Evolutionary conservation across 2,888 invertebrate species (phyloP), one percentile per base, ranked within the genome.

Genomic region (Stenichneumon culpator): DNA sequence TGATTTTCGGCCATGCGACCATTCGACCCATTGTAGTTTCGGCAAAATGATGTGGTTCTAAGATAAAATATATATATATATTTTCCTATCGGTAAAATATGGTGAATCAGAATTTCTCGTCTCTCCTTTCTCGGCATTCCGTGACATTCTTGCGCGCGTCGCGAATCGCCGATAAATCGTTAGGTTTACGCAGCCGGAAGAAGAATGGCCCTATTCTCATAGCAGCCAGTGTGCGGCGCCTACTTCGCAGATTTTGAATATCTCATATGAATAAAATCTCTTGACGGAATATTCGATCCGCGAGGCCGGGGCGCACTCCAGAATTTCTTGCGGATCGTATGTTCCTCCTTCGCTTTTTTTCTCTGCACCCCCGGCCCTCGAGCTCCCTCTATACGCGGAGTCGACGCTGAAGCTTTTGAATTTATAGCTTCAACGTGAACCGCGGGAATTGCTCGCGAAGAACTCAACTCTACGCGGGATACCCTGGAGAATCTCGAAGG

Each of bases 351-450:
- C 36, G 52, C 39, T 63, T 60, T 44, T 22, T 25, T 39, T 16
- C 39, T 28, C 25, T 32, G 1, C 67, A 39, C 1, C 19, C 39
- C 5, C 28, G 16, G 22, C 14, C 22, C 9, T 25, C 11, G 11
- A 22, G 11, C n/a, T 28, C 16, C 5, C 25, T n/a, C 69, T 22
- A 52, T 60, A 47, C 47, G 70, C 60, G 68, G 32, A 74, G 69
- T 69, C 39, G 47, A 79, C 74, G 60, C 52, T 47, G 57, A 74
- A 81, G 81, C 81, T 82, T 84, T 79, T 82, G 84, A 84, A 84
- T 82, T 84, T 81, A 84, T 84, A 79, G 78, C 73, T 65, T 81
- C 54, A 65, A 79, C 81, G 84, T 79, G 81, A 82, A 81, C 39
- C 81, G 68, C 69, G 78, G 72, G 78, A 73, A 74, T 75, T 32